A percentile compares a stretch with the other conserved stretches of the same genome.
phyloP scores from a whole-genome alignment of 2,888 invertebrate genomes.

The Sphinx pinastri region DNA sequence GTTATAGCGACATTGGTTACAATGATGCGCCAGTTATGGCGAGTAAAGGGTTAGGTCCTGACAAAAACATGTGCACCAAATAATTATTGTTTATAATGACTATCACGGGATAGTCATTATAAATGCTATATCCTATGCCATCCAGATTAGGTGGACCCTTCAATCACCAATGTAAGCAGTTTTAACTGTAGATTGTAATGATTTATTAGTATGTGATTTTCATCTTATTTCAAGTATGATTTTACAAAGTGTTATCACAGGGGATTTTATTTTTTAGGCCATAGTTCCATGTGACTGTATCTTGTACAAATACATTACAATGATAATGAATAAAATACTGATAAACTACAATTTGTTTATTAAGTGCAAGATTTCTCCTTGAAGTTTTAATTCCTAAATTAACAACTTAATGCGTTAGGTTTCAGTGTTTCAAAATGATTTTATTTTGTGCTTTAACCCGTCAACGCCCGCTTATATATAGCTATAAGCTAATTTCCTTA shows the following conservation, averaged over 20 bases:
- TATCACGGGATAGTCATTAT: too few species aligned
- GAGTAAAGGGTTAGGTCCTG: too few species aligned
- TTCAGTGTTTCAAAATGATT: not conserved
- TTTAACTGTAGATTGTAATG: too few species aligned
- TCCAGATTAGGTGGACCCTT: too few species aligned
- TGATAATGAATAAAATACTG: conserved; percentile 8
- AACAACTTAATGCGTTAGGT: not conserved
- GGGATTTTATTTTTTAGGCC: conserved; percentile 9
- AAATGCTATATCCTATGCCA: too few species aligned
- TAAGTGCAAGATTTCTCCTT: conserved; percentile 21
- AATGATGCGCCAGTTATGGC: too few species aligned
- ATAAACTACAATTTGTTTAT: conserved; percentile 26
- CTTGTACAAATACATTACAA: conserved; percentile 25
- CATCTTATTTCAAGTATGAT: not conserved
- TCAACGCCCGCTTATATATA: too few species aligned
- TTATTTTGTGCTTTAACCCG: not conserved
- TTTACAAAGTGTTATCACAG: not conserved
- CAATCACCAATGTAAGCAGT: too few species aligned
- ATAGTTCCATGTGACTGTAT: conserved; percentile 20
- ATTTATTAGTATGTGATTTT: not conserved
- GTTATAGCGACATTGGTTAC: too few species aligned
- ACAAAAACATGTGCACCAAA: too few species aligned
- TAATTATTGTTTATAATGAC: too few species aligned
- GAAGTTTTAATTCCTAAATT: not conserved
- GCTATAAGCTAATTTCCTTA: too few species aligned